A percentile compares a stretch with the other conserved stretches of the same genome.
These are phyloP conservation scores for Bombus breviceps DNA, from an alignment of 1,140 invertebrate genomes.

Conservation along the genomic window DNA sequence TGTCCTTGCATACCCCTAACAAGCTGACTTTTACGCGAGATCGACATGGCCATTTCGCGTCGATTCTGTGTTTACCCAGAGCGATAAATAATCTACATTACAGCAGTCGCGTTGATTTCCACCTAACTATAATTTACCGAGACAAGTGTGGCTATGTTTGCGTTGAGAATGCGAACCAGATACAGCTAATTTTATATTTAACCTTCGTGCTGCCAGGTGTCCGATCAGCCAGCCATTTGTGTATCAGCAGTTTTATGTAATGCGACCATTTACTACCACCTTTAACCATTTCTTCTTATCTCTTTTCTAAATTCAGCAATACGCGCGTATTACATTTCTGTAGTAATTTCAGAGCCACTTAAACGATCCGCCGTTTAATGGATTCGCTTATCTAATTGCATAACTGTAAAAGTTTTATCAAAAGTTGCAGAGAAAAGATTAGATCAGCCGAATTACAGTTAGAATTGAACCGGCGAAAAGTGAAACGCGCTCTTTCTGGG, in stretches of 20 bases:
- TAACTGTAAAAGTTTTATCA: too few relatives aligned
- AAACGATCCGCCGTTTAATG: too few relatives aligned
- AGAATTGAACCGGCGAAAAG: too few relatives aligned
- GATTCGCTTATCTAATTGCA: too few relatives aligned
- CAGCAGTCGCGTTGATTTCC: neutral
- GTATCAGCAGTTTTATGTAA: constrained; percentile 7
- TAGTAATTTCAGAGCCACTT: too few relatives aligned
- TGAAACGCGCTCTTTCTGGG: neutral
- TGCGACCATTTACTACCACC: neutral
- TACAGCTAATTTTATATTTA: constrained; percentile 31
- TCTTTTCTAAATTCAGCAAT: too few relatives aligned
- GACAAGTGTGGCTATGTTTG: neutral
- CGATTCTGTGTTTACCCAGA: neutral
- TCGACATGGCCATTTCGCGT: neutral
- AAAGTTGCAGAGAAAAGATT: too few relatives aligned
- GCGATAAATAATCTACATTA: constrained; percentile 28
- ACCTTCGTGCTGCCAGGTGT: constrained; percentile 11
- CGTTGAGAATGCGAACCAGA: constrained; percentile 15
- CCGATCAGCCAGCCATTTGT: neutral
- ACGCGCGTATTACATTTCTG: too few relatives aligned
- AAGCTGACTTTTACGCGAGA: neutral
- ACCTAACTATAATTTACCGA: constrained; percentile 11
- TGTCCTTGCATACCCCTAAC: neutral
- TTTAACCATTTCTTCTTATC: neutral
- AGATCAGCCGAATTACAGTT: too few relatives aligned